phyloP scores from a whole-genome alignment of 2,888 invertebrate species.

The Cynaeus angustus region DNA sequence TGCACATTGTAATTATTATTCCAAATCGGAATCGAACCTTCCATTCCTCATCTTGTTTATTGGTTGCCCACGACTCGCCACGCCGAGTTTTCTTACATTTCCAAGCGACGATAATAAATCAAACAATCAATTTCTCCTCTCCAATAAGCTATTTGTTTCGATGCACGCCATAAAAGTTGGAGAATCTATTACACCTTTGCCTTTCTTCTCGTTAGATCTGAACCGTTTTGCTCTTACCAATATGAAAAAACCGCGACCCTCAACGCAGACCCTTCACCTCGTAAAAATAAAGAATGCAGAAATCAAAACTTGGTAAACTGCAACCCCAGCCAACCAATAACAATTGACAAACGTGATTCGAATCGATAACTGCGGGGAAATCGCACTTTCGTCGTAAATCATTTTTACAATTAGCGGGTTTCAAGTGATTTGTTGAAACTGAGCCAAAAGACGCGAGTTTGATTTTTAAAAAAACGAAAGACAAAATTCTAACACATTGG shows the following conservation, averaged over 20 bases:
- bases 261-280: constrained; percentile 26
- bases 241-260: constrained; percentile 28
- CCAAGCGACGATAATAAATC: constrained; percentile 15
- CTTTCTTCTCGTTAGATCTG: constrained; percentile 8
- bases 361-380: constrained; percentile 55
- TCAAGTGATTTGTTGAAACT: no score
- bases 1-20: constrained; percentile 3
- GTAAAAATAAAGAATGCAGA: constrained; percentile 55
- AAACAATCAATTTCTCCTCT: constrained; percentile 30
- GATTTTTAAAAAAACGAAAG: no score
- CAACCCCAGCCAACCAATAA: constrained; percentile 61
- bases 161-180: constrained; percentile 13
- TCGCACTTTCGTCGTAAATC: constrained; percentile 61
- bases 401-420: constrained; percentile 65
- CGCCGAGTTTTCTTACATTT: neutral
- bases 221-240: constrained; percentile 4
- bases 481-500: no score
- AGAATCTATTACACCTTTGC: constrained; percentile 31
- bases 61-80: neutral
- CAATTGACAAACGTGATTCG: constrained; percentile 64
- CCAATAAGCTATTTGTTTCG: constrained; percentile 1
- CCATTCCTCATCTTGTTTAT: constrained; percentile 1
- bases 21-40: neutral
- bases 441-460: no score
- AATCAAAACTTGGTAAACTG: constrained; percentile 59